These are phyloP conservation scores for Erebia palarica DNA, from an alignment of 2,888 invertebrate species.

Conservation along the genomic window DNA sequence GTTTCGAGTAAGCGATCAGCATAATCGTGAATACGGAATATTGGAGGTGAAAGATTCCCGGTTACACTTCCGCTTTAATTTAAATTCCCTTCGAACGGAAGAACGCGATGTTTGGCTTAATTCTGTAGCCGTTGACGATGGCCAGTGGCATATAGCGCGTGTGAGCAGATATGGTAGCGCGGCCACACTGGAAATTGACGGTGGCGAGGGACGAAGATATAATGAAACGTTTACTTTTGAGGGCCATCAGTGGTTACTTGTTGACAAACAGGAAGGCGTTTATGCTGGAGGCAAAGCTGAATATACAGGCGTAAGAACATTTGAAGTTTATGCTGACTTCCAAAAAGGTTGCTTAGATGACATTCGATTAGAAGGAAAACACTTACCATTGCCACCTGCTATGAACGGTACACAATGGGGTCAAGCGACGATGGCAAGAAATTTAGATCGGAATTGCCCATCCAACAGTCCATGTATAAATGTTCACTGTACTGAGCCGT, in stretches of 20 bases:
- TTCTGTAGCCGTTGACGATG: conserved; percentile 95
- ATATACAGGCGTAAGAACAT: conserved; percentile 95
- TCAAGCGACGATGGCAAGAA: conserved; percentile 96
- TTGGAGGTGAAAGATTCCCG: conserved; percentile 94
- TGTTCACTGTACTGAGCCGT: conserved; percentile 95
- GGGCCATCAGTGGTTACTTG: conserved; percentile 95
- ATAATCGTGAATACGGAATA: conserved; percentile 96
- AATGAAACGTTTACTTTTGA: conserved; percentile 95
- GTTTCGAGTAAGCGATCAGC: conserved; percentile 96
- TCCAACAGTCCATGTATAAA: conserved; percentile 97
- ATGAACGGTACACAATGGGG: conserved; percentile 98
- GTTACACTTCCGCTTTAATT: conserved; percentile 94
- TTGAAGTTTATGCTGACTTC: conserved; percentile 97
- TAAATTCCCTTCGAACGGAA: conserved; percentile 95
- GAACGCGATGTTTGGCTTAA: conserved; percentile 95
- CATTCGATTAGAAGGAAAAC: conserved; percentile 94
- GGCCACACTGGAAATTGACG: conserved; percentile 95
- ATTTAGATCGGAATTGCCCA: conserved; percentile 95
- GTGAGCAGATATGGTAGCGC: conserved; percentile 96
- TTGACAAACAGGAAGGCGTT: conserved; percentile 97
- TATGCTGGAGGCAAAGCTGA: conserved; percentile 98
- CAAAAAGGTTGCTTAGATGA: conserved; percentile 92
- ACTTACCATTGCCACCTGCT: conserved; percentile 95
- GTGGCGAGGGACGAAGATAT: conserved; percentile 96
- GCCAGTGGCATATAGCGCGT: conserved; percentile 97